A percentile compares a stretch with the other conserved stretches of the same genome.
Conservation (phyloP, 2,113 vertebrate genomes). For the Nothobranchius furzeri region DNA sequence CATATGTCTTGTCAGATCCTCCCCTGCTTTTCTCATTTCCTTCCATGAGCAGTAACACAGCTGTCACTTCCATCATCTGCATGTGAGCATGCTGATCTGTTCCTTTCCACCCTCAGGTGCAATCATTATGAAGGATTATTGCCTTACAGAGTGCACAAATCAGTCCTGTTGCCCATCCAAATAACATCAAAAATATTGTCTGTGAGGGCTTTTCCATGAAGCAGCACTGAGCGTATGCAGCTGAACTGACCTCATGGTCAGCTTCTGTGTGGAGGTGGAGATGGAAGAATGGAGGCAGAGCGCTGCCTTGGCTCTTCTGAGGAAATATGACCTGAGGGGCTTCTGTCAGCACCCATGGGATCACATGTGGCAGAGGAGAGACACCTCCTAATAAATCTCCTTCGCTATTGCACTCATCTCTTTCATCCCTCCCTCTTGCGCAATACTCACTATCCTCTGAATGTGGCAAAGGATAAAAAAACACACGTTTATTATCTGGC, state of each 20-base stretch:
- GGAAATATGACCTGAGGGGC: slow-evolving; percentile 75
- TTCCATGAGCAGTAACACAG: slow-evolving; percentile 65
- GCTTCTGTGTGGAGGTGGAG: slow-evolving; percentile 49
- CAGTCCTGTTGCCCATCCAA: slow-evolving; percentile 12
- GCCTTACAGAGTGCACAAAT: slow-evolving; percentile 37
- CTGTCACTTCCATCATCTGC: slow-evolving; percentile 63
- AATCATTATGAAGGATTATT: slow-evolving; percentile 36
- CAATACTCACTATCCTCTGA: slow-evolving; percentile 56
- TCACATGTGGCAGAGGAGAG: slow-evolving; percentile 70
- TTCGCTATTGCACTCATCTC: slow-evolving; percentile 62
- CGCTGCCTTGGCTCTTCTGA: slow-evolving; percentile 43
- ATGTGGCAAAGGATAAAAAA: slow-evolving; percentile 63
- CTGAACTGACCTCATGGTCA: no score
- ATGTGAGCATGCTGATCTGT: slow-evolving; percentile 9
- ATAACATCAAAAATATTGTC: slow-evolving; percentile 28
- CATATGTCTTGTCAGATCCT: slow-evolving; percentile 62
- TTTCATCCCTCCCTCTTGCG: slow-evolving; percentile 51
- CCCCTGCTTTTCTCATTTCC: slow-evolving; percentile 42
- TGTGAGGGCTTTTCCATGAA: slow-evolving; percentile 3
- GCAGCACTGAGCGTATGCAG: slow-evolving; percentile 29
- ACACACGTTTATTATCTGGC: slow-evolving; percentile 61
- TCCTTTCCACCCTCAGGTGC: slow-evolving; percentile 38
- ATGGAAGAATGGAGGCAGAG: slow-evolving; percentile 35
- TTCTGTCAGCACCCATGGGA: slow-evolving; percentile 66
- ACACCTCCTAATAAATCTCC: slow-evolving; percentile 76